These are phyloP conservation scores for Erynnis tages DNA, from an alignment of 2,888 invertebrate genomes.

Conservation along the genomic window DNA sequence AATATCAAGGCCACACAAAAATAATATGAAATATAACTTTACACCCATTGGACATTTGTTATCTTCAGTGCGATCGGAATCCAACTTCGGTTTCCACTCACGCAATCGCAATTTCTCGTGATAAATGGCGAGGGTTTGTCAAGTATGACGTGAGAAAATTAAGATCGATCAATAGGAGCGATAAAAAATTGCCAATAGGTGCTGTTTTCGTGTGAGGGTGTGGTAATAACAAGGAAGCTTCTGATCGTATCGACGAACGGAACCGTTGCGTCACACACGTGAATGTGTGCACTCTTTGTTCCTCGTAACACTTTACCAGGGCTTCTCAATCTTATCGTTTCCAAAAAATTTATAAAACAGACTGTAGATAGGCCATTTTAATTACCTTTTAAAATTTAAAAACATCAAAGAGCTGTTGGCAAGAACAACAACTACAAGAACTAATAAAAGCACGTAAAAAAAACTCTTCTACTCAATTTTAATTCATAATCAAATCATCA, in stretches of 20 bases:
- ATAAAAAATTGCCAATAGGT: constrained; percentile 9
- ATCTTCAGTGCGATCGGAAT: constrained; percentile 10
- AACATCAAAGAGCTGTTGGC: no score
- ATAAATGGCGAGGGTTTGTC: constrained; percentile 47
- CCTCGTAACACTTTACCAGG: constrained; percentile 25
- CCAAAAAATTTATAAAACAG: no score
- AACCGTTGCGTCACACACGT: constrained; percentile 3
- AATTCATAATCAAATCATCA: no score
- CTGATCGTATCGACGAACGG: background rate
- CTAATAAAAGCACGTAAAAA: no score
- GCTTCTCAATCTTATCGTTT: no score
- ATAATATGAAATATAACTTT: background rate
- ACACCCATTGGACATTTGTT: background rate
- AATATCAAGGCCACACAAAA: no score
- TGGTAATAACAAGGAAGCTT: background rate
- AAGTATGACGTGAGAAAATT: constrained; percentile 46
- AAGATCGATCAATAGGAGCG: constrained; percentile 46
- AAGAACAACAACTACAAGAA: no score
- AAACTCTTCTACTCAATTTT: no score
- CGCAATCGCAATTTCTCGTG: constrained; percentile 45
- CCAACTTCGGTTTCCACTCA: constrained; percentile 37
- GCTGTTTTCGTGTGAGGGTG: background rate
- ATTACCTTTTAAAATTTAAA: no score
- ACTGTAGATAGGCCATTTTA: no score
- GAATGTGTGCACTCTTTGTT: constrained; percentile 42